Conservation (phyloP, 2,888 invertebrate species). For the Tetropium fuscum region DNA sequence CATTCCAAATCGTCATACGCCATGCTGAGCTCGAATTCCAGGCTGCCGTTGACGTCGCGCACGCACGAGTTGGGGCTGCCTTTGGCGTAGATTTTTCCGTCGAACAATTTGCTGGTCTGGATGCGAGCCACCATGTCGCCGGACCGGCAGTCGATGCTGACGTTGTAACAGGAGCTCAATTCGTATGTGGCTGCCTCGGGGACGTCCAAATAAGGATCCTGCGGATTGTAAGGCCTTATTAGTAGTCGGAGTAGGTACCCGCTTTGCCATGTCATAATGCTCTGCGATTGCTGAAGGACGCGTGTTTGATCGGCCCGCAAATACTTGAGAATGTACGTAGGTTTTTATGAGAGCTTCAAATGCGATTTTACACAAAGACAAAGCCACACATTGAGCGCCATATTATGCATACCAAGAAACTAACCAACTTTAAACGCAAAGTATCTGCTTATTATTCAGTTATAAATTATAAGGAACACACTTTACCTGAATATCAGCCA, state of each 20-base stretch:
- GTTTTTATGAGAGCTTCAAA: too few relatives aligned
- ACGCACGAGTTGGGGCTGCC: constrained; percentile 94
- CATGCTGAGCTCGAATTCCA: constrained; percentile 93
- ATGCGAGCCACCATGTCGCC: constrained; percentile 95
- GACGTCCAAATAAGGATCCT: constrained; percentile 91
- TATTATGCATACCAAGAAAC: too few relatives aligned
- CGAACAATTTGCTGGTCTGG: constrained; percentile 91
- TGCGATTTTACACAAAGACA: too few relatives aligned
- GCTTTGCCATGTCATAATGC: neutral
- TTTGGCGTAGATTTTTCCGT: constrained; percentile 95
- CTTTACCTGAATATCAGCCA: constrained; percentile 87
- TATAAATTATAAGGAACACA: too few relatives aligned
- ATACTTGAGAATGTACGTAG: too few relatives aligned
- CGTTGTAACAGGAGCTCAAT: constrained; percentile 93
- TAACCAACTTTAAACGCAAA: too few relatives aligned
- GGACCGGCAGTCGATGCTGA: constrained; percentile 91
- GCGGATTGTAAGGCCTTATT: constrained; percentile 21
- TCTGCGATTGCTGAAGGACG: too few relatives aligned
- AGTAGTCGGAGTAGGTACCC: neutral
- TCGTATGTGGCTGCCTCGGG: constrained; percentile 94
- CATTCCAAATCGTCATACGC: constrained; percentile 93
- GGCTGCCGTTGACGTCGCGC: constrained; percentile 86
- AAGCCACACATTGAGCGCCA: too few relatives aligned
- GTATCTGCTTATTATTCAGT: too few relatives aligned
- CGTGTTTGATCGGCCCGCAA: too few relatives aligned